A percentile compares a stretch with the other conserved stretches of the same genome.
Evolutionary conservation across 2,888 invertebrate species (phyloP).

Genomic region (Diadromus collaris): DNA sequence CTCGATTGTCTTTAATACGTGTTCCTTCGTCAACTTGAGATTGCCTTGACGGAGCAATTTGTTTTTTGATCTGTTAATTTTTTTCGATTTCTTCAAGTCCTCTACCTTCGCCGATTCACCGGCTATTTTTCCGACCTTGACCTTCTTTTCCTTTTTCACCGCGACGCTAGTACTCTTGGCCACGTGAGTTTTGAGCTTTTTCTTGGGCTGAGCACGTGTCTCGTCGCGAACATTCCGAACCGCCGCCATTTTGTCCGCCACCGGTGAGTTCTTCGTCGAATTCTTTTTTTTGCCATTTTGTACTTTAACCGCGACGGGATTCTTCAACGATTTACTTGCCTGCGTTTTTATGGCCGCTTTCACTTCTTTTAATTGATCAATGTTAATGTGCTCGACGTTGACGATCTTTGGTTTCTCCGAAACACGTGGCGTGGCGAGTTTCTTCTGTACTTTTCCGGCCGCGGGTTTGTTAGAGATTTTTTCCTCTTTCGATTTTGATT

Average conservation of each 20-base stretch:
- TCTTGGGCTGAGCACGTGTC: conserved; percentile 39
- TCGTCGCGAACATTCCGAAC: conserved; percentile 4
- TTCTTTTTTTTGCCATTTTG: conserved; percentile 14
- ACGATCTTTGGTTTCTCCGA: conserved; percentile 2
- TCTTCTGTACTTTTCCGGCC: conserved; percentile 2
- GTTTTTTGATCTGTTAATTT: neutral
- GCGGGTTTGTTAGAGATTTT: neutral
- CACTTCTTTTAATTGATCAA: neutral
- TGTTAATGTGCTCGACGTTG: neutral
- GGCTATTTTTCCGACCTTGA: neutral
- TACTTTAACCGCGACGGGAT: conserved; percentile 2
- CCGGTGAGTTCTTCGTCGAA: conserved; percentile 15
- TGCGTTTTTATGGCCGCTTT: neutral
- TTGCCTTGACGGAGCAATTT: conserved; percentile 6
- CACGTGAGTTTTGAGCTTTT: conserved; percentile 14
- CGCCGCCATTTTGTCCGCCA: conserved; percentile 40
- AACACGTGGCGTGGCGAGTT: neutral
- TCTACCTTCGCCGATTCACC: conserved; percentile 32
- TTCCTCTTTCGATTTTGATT: conserved; percentile 13
- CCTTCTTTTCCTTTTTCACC: conserved; percentile 7
- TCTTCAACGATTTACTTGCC: neutral
- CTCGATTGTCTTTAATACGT: conserved; percentile 74
- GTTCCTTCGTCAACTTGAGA: conserved; percentile 67
- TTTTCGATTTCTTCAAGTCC: conserved; percentile 14
- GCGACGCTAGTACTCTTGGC: conserved; percentile 2